Base-by-base conservation (phyloP, 2,797 vertebrate genomes). In the Ambastaia sidthimunki region DNA sequence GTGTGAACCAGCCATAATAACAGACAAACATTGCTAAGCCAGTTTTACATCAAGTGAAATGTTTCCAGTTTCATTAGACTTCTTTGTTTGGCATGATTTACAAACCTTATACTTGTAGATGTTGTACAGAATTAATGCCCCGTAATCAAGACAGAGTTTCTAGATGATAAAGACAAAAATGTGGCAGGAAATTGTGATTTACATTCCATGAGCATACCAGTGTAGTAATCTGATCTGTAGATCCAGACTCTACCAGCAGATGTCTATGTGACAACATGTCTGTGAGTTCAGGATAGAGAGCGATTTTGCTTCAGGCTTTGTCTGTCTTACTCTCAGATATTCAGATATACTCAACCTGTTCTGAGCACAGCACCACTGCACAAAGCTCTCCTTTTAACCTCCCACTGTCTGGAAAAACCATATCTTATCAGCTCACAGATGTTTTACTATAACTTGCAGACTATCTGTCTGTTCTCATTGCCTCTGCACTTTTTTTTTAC, bases 191-290 rank as follows among this genome's bases (percentile, higher is more conserved):
- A 25, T 41, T 75, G 1, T 63, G n/a, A 48, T 63, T 28, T 62
- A n/a, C 16, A n/a, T 18, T 76, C 50, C 7, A 7, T 31, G n/a
- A 18, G 11, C 37, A 21, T 25, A 18, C n/a, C 25, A 47, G 21
- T 72, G 28, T 15, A 55, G 52, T 19, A 48, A 7, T 7, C 2
- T 52, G 47, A 50, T 25, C 34, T 82, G 83, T 80, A 87, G 74
- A 85, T 31, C 4, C 63, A 44, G 37, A 54, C 34, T 31, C 82
- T 66, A 50, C 88, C 91, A 91, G 85, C 80, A 91, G 90, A 87
- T 89, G 89, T 88, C 89, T 88, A 71, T 85, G 66, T 89, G 50
- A 80, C 74, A 71, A 82, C 78, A 76, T 78, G 63, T 31, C 28
- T 75, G 74, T 71, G 41, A 23, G 21, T 3, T 47, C 19, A 37